These are phyloP conservation scores for Mycogona germanica DNA, from an alignment of 2,888 invertebrate species.

Conservation along the genomic window DNA sequence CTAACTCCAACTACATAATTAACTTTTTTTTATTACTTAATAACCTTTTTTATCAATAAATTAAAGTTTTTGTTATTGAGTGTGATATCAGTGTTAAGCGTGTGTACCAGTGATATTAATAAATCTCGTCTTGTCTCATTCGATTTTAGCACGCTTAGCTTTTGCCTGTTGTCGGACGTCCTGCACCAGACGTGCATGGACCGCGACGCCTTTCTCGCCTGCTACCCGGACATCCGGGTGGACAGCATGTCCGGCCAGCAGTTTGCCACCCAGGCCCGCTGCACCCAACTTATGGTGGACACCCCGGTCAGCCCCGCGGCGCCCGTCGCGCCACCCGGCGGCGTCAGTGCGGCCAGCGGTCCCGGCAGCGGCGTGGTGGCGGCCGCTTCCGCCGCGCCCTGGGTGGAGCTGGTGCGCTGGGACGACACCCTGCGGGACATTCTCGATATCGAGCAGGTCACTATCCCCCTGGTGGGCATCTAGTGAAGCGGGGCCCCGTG, in stretches of 20 bases:
- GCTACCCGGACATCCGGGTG: conserved; percentile 17
- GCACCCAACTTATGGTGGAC: conserved; percentile 15
- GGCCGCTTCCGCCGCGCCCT: conserved; percentile 7
- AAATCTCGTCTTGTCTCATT: too few species aligned
- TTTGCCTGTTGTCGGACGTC: conserved; percentile 24
- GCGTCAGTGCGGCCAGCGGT: too few species aligned
- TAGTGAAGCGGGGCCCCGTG: too few species aligned
- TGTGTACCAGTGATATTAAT: too few species aligned
- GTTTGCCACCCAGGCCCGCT: conserved; percentile 7
- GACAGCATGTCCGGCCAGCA: conserved; percentile 11
- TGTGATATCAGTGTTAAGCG: too few species aligned
- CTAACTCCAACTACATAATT: too few species aligned
- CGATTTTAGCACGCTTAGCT: conserved; percentile 16
- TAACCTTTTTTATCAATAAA: too few species aligned
- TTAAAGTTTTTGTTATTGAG: too few species aligned
- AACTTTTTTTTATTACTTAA: too few species aligned
- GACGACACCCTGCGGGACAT: conserved; percentile 15
- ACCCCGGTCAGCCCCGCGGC: too few species aligned
- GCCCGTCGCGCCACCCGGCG: too few species aligned
- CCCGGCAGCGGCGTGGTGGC: conserved; percentile 1
- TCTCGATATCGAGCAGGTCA: conserved; percentile 17
- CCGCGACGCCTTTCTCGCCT: conserved; percentile 19
- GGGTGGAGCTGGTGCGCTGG: conserved; percentile 14
- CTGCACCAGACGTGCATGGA: conserved; percentile 22
- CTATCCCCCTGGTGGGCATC: conserved; percentile 11